phyloP scores from a whole-genome alignment of 1,140 invertebrate genomes.

The Holotrichia oblita region DNA sequence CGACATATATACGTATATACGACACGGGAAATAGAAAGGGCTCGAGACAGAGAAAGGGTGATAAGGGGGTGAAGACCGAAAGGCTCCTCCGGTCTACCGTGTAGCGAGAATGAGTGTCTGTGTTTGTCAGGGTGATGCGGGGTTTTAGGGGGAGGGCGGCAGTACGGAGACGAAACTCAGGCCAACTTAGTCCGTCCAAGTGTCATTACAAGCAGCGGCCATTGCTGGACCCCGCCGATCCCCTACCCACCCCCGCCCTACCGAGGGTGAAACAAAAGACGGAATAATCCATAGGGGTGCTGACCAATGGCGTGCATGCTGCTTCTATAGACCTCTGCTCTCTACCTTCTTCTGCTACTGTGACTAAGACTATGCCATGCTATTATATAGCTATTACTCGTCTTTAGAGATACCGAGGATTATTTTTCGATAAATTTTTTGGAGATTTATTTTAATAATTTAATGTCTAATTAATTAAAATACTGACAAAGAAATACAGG shows the following conservation, averaged over 20 bases:
- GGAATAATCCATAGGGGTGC: slow-evolving; percentile 61
- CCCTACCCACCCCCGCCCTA: slow-evolving; percentile 41
- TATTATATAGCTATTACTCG: not conserved
- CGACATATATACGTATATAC: not conserved
- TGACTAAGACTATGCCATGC: not conserved
- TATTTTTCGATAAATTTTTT: too few relatives aligned
- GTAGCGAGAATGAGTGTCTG: slow-evolving; percentile 37
- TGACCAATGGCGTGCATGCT: slow-evolving; percentile 58
- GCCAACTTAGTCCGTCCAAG: slow-evolving; percentile 56
- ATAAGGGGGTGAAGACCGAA: slow-evolving; percentile 27
- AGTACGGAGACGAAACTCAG: slow-evolving; percentile 48
- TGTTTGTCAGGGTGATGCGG: slow-evolving; percentile 43
- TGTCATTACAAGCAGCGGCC: slow-evolving; percentile 58
- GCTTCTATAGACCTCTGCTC: slow-evolving; percentile 43
- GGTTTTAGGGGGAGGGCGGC: slow-evolving; percentile 18
- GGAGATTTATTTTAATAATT: too few relatives aligned
- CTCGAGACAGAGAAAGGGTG: slow-evolving; percentile 28
- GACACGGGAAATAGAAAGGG: slow-evolving; percentile 12
- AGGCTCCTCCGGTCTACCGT: slow-evolving; percentile 3
- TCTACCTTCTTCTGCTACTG: slow-evolving; percentile 11
- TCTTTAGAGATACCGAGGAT: not conserved
- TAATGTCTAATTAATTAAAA: too few relatives aligned
- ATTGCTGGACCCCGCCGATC: slow-evolving; percentile 45
- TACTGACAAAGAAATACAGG: too few relatives aligned
- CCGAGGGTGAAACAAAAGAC: slow-evolving; percentile 60